Percentiles rank a stretch among this genome's conserved stretches.
phyloP scores from a whole-genome alignment of 2,888 invertebrate genomes.

The Branchellion lobata region DNA sequence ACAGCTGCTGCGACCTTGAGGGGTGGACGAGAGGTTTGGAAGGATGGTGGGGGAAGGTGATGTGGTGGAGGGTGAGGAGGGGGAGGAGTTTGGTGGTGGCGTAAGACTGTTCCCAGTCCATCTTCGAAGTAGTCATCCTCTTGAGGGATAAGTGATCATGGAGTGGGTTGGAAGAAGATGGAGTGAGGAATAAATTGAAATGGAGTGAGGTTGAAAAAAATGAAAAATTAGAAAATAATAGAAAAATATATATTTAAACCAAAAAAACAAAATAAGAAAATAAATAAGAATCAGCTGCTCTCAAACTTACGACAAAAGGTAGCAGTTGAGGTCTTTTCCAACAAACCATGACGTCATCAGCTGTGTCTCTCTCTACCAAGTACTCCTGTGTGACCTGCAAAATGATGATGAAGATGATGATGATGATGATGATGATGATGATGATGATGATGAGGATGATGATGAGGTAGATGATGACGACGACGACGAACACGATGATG shows the following conservation, averaged over 20 bases:
- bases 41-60: constrained; percentile 46
- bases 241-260: no score
- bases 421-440: no score
- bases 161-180: no score
- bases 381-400: constrained; percentile 57
- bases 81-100: constrained; percentile 58
- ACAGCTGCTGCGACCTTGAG: no score
- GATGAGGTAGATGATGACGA: no score
- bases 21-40: constrained; percentile 5
- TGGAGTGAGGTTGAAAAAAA: no score
- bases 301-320: constrained; percentile 47
- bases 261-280: no score
- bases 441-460: no score
- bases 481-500: no score
- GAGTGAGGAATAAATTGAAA: no score
- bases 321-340: constrained; percentile 55
- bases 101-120: constrained; percentile 59
- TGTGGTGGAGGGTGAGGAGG: constrained; percentile 57
- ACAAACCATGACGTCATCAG: constrained; percentile 51
- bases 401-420: neutral
- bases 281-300: no score
- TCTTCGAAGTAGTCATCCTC: constrained; percentile 54
- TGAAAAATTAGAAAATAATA: no score
- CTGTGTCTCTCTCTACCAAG: constrained; percentile 54
- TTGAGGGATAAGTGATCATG: constrained; percentile 47